Percentiles rank a stretch among this genome's conserved stretches.
Conservation (phyloP, 2,113 vertebrate genomes). For the Limnothrissa miodon region DNA sequence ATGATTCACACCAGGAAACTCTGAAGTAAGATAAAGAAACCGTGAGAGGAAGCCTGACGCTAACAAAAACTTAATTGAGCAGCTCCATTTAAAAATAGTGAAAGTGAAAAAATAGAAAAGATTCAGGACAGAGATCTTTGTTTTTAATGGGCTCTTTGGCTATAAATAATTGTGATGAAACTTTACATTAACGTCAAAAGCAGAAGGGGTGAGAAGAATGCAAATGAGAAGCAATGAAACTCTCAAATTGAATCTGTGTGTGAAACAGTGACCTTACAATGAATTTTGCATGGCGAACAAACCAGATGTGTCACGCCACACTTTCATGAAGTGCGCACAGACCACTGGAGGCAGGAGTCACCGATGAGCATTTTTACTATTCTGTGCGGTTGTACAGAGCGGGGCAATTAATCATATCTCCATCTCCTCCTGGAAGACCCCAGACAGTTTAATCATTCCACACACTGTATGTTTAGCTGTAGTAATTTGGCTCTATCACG, state of each 20-base stretch:
- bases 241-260: constrained; percentile 19
- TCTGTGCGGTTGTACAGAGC: constrained; percentile 51
- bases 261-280: constrained; percentile 15
- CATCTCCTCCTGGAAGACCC: constrained; percentile 52
- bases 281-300: constrained; percentile 1
- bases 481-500: constrained; percentile 70
- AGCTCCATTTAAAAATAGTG: constrained; percentile 21
- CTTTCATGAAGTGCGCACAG: constrained; percentile 22
- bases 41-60: constrained; percentile 24
- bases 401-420: constrained; percentile 65
- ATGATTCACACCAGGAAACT: constrained; percentile 36
- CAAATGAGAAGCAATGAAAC: constrained; percentile 12
- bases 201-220: neutral
- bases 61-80: constrained; percentile 29
- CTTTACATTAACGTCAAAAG: constrained; percentile 5
- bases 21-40: constrained; percentile 35
- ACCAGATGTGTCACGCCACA: constrained; percentile 18
- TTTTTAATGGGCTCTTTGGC: constrained; percentile 1
- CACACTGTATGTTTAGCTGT: constrained; percentile 69
- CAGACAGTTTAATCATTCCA: constrained; percentile 67
- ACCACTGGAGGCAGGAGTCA: constrained; percentile 36
- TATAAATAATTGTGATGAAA: neutral
- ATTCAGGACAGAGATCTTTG: constrained; percentile 14
- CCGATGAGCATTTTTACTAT: constrained; percentile 48
- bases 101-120: neutral